Evolutionary conservation across 2,797 vertebrate species (phyloP).

Genomic region (Centroberyx gerrardi): DNA sequence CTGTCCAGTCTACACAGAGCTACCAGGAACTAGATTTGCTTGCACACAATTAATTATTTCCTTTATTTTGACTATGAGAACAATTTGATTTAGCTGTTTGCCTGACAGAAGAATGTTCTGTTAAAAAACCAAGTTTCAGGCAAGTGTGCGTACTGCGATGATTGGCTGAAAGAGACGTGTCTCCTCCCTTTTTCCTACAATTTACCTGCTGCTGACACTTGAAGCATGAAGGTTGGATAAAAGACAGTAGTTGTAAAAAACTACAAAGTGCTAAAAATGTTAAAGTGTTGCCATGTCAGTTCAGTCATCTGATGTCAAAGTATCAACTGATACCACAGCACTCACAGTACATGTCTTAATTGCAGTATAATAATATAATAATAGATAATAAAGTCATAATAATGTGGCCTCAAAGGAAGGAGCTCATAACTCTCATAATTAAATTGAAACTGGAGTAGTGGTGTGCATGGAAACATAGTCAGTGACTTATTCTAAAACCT

Average conservation of each 20-base stretch:
- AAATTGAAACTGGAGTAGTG: neutral
- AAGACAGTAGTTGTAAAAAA: neutral
- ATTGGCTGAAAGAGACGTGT: constrained; percentile 61
- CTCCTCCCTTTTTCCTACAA: constrained; percentile 53
- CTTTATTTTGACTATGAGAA: neutral
- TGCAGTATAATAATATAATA: constrained; percentile 1
- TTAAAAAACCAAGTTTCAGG: constrained; percentile 21
- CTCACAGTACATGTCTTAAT: neutral
- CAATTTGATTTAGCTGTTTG: constrained; percentile 11
- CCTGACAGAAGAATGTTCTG: neutral
- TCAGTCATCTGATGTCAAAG: no score
- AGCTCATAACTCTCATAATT: constrained; percentile 8
- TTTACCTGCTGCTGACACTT: neutral
- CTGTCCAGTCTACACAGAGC: neutral
- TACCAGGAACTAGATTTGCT: neutral
- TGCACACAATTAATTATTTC: neutral
- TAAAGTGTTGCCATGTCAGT: no score
- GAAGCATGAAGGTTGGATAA: no score
- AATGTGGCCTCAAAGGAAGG: neutral
- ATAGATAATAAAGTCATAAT: neutral
- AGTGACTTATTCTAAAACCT: neutral
- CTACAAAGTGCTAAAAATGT: no score
- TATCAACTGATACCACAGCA: neutral
- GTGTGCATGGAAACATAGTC: neutral
- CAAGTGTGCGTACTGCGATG: constrained; percentile 20